These are phyloP conservation scores for Tenthredo mesomela DNA, from an alignment of 2,888 invertebrate species.

Conservation along the genomic window DNA sequence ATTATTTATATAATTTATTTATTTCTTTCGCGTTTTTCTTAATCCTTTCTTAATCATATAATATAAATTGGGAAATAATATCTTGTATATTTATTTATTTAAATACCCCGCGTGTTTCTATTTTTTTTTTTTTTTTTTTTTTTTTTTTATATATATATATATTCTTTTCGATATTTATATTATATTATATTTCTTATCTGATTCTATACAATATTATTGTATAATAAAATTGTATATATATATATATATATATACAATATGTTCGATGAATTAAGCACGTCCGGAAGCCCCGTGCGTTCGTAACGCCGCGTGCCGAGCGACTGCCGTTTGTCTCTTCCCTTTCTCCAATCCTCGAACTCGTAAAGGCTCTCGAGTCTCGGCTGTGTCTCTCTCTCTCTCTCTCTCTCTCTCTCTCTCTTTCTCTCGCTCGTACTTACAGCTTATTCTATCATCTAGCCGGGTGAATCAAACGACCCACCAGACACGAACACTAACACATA, in stretches of 20 bases:
- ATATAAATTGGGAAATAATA: too few relatives aligned
- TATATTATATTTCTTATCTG: neutral
- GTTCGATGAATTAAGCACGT: neutral
- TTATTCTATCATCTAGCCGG: slow-evolving; percentile 1
- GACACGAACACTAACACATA: neutral
- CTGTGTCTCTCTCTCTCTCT: slow-evolving; percentile 54
- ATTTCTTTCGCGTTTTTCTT: too few relatives aligned
- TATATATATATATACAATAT: neutral
- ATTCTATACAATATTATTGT: neutral
- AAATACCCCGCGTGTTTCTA: neutral
- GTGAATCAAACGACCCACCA: slow-evolving; percentile 23
- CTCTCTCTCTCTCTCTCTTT: slow-evolving; percentile 54
- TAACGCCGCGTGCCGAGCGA: slow-evolving; percentile 75
- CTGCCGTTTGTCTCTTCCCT: slow-evolving; percentile 66
- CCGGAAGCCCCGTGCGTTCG: slow-evolving; percentile 67
- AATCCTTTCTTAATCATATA: too few relatives aligned
- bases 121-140: neutral
- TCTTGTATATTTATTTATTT: too few relatives aligned
- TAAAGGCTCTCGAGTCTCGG: slow-evolving; percentile 36
- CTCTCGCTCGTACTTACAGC: slow-evolving; percentile 46
- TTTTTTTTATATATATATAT: too few relatives aligned
- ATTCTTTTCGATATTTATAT: neutral
- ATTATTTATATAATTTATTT: too few relatives aligned
- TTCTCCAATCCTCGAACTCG: slow-evolving; percentile 51
- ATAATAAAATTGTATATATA: neutral